These are phyloP conservation scores for Drosophila testacea DNA, from an alignment of 2,888 invertebrate species.

Conservation along the genomic window DNA sequence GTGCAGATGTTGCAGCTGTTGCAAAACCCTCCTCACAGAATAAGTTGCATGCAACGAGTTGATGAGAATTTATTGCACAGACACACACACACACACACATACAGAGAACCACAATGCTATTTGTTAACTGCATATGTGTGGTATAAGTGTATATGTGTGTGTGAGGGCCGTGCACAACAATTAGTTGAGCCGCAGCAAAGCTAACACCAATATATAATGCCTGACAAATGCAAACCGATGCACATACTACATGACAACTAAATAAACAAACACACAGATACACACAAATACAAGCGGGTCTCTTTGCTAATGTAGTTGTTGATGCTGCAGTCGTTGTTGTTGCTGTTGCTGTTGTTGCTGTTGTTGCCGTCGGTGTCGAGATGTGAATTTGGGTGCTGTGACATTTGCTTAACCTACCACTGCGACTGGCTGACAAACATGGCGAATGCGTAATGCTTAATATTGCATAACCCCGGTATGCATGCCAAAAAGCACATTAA, in stretches of 20 bases:
- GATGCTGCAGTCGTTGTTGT: conserved; percentile 26
- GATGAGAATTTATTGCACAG: conserved; percentile 65
- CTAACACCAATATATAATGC: conserved; percentile 67
- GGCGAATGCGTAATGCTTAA: conserved; percentile 68
- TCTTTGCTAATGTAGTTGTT: conserved; percentile 49
- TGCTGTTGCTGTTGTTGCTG: conserved; percentile 15
- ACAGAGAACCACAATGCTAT: conserved; percentile 24
- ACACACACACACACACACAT: conserved; percentile 3
- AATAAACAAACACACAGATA: conserved; percentile 39
- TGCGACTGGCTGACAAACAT: conserved; percentile 55
- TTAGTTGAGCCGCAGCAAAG: conserved; percentile 73
- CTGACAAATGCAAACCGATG: conserved; percentile 59
- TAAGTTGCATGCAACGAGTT: conserved; percentile 54
- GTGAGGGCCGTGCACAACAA: conserved; percentile 63
- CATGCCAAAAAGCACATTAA: conserved; percentile 78
- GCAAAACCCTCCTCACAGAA: conserved; percentile 32
- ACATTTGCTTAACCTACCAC: conserved; percentile 71
- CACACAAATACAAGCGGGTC: conserved; percentile 3
- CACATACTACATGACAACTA: conserved; percentile 55
- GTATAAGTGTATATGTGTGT: conserved; percentile 14
- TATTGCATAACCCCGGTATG: conserved; percentile 73
- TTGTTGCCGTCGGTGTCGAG: conserved; percentile 33
- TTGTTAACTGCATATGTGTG: conserved; percentile 31
- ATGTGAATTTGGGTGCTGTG: conserved; percentile 63
- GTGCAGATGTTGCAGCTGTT: conserved; percentile 46